Base-by-base conservation (phyloP, 1,140 invertebrate species). In the Drosophila melanica region DNA sequence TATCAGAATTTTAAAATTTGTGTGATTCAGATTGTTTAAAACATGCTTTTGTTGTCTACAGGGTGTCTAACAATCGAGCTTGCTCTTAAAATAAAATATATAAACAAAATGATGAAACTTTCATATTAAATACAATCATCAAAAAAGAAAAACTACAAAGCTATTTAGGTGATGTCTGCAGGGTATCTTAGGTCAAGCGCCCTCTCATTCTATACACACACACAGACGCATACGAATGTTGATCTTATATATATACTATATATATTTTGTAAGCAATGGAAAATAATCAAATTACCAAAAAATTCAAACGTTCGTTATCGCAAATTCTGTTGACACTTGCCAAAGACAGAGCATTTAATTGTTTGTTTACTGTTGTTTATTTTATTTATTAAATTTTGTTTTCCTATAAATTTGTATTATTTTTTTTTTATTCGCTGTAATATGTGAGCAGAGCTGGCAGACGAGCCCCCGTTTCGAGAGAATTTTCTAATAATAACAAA, bases 391-490 rank as follows among this genome's bases (percentile, higher is more conserved):
- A 11, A n/a, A n/a, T 14, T n/a, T 35, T 50, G 35, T 23, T 20
- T 20, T 14, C 12, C 7, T n/a, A 20, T 50, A 39, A 42, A 2
- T 27, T 7, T 27, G 0, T 7, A 6, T 27, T 41, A 14, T 33
- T 55, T 10, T 41, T 20, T 14, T n/a, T 35, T 50, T 41, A 27
- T 23, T 37, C 12, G 23, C 10, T 14, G 47, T 50, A 41, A 63
- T 45, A 30, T 16, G 10, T 33, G 20, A 35, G 20, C 30, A 12
- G 18, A 10, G n/a, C 60, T 30, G 37, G 16, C 16, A 10, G 60
- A 72, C 69, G 63, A 72, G 69, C 69, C 69, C 69, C 69, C 33
- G 11, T 27, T 57, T 23, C 27, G 27, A 33, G 23, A 33, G 18
- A 66, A 27, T 39, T 54, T 66, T n/a, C 47, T 18, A 23, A 39